Conservation (phyloP, 2,113 vertebrate species). For the Rallus limicola region DNA sequence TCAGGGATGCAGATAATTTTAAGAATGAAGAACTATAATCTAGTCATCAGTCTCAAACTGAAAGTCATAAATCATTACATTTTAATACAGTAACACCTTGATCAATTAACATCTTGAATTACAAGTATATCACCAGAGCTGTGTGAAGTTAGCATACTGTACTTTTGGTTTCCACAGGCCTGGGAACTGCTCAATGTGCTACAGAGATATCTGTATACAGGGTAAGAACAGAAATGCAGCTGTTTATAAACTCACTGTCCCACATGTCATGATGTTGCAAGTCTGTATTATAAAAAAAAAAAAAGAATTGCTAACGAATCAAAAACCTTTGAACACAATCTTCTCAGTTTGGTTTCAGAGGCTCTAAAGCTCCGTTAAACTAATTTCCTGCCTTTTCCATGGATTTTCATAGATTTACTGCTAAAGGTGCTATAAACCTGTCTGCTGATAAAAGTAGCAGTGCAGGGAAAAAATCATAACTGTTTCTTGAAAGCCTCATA, state of each 20-base stretch:
- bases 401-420: slow-evolving; percentile 41
- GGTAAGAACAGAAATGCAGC: not conserved
- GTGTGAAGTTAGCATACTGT: not conserved
- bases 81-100: not conserved
- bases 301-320: not conserved
- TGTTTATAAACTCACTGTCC: not conserved
- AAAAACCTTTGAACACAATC: not conserved
- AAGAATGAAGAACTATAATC: not conserved
- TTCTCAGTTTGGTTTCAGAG: slow-evolving; percentile 22
- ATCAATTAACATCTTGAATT: not conserved
- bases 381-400: slow-evolving; percentile 35
- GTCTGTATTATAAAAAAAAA: not conserved
- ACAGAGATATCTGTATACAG: not conserved
- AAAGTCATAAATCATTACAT: not conserved
- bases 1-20: not conserved
- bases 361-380: slow-evolving; percentile 20
- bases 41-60: not conserved
- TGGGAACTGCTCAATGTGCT: not conserved
- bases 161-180: not conserved
- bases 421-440: slow-evolving; percentile 11
- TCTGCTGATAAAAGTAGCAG: slow-evolving; percentile 29
- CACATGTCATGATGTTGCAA: not conserved
- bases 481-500: slow-evolving; percentile 43
- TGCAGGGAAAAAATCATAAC: slow-evolving; percentile 30
- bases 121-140: not conserved